phyloP scores from a whole-genome alignment of 2,888 invertebrate species.

The Perithous albicinctus region DNA sequence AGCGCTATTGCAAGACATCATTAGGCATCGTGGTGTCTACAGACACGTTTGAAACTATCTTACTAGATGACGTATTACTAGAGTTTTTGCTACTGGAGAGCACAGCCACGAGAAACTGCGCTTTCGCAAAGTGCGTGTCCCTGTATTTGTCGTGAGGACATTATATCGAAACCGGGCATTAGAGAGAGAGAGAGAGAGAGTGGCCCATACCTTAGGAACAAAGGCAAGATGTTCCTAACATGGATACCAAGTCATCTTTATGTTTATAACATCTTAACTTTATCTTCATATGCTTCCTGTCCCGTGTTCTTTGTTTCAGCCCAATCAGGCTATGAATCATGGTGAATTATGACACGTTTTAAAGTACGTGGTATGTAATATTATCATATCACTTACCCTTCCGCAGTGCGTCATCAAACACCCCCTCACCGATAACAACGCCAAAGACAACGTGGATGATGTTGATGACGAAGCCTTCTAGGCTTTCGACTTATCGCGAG shows the following conservation, averaged over 20 bases:
- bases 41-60: neutral
- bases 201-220: too few species aligned
- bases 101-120: too few species aligned
- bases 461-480: constrained; percentile 46
- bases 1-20: too few species aligned
- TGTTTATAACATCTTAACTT: too few species aligned
- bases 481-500: constrained; percentile 44
- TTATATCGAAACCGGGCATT: too few species aligned
- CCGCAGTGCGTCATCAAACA: constrained; percentile 41
- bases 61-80: neutral
- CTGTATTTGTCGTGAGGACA: too few species aligned
- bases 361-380: constrained; percentile 32
- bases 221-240: too few species aligned
- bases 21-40: neutral
- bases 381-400: constrained; percentile 34
- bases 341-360: constrained; percentile 14
- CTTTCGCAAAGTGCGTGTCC: too few species aligned
- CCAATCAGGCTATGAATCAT: constrained; percentile 28
- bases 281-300: too few species aligned
- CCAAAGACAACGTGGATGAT: constrained; percentile 14
- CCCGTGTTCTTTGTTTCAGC: neutral
- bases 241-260: too few species aligned
- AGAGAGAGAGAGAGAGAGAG: too few species aligned
- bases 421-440: constrained; percentile 25
- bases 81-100: neutral